Evolutionary conservation across 1,140 invertebrate species (phyloP).

Genomic region (Saccostrea glomerata): DNA sequence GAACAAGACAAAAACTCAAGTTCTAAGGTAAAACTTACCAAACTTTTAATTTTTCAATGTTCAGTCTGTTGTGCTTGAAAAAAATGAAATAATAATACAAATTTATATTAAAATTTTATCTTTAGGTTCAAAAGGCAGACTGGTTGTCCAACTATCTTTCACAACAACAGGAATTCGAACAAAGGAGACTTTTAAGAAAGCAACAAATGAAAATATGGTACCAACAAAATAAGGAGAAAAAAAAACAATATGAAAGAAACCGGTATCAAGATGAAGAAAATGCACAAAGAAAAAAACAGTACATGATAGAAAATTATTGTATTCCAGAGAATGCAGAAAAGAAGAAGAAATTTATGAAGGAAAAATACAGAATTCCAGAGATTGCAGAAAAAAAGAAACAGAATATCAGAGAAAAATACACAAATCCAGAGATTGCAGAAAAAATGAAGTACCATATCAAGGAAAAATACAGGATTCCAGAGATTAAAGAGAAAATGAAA

Average conservation of each 20-base stretch:
- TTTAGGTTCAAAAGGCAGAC: not conserved
- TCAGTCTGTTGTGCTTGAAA: not conserved
- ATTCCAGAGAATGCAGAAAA: constrained; percentile 16
- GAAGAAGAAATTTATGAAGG: not conserved
- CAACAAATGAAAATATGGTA: constrained; percentile 15
- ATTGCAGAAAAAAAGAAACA: constrained; percentile 6
- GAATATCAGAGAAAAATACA: no score
- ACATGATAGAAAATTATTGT: not conserved
- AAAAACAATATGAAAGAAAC: constrained; percentile 22
- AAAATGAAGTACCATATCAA: no score
- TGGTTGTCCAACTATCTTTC: constrained; percentile 13
- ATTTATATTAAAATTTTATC: constrained; percentile 19
- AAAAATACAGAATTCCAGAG: constrained; percentile 1
- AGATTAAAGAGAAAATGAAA: not conserved
- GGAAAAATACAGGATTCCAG: no score
- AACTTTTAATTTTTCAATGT: not conserved
- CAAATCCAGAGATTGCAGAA: no score
- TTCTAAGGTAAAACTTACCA: not conserved
- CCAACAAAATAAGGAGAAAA: constrained; percentile 12
- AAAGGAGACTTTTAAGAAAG: not conserved
- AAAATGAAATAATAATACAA: not conserved
- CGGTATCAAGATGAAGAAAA: constrained; percentile 1
- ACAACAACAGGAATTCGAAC: not conserved
- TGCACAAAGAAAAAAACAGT: not conserved
- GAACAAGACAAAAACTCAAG: constrained; percentile 13